Percentiles rank a stretch among this genome's conserved stretches.
These are phyloP conservation scores for Pristionchus japonicus DNA, from an alignment of 2,888 invertebrate species.

Conservation along the genomic window DNA sequence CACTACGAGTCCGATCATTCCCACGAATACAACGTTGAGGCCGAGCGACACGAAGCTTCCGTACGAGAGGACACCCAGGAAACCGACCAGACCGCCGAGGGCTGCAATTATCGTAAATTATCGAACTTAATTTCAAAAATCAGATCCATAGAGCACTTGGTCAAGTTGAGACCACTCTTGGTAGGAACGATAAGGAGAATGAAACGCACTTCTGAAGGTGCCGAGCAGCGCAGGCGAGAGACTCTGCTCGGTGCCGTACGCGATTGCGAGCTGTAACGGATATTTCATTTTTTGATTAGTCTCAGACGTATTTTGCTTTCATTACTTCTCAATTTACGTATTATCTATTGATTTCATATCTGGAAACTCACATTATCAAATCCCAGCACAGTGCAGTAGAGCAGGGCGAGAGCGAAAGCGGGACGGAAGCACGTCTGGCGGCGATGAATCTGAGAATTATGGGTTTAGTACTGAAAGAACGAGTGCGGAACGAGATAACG, in stretches of 20 bases:
- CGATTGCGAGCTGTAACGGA: conserved; percentile 64
- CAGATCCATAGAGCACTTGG: too few species aligned
- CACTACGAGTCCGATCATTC: conserved; percentile 46
- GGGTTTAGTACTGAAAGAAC: too few species aligned
- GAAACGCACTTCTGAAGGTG: conserved; percentile 55
- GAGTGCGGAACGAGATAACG: too few species aligned
- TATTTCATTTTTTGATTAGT: too few species aligned
- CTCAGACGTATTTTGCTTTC: too few species aligned
- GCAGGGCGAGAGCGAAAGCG: conserved; percentile 65
- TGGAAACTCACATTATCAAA: conserved; percentile 67
- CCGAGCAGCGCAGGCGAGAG: conserved; percentile 61
- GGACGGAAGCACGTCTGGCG: conserved; percentile 61
- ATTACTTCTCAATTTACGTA: not conserved
- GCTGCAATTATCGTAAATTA: not conserved
- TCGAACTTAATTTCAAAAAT: too few species aligned
- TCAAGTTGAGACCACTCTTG: too few species aligned
- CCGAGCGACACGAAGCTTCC: not conserved
- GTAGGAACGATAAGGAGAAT: too few species aligned
- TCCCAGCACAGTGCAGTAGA: conserved; percentile 71
- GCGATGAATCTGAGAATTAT: conserved; percentile 50
- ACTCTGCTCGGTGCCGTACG: conserved; percentile 64
- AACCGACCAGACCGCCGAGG: conserved; percentile 45
- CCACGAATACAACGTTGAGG: not conserved
- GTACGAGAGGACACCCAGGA: conserved; percentile 45
- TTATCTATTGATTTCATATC: not conserved